Evolutionary conservation across 2,888 invertebrate species (phyloP).

Genomic region (Syrphus vitripennis): DNA sequence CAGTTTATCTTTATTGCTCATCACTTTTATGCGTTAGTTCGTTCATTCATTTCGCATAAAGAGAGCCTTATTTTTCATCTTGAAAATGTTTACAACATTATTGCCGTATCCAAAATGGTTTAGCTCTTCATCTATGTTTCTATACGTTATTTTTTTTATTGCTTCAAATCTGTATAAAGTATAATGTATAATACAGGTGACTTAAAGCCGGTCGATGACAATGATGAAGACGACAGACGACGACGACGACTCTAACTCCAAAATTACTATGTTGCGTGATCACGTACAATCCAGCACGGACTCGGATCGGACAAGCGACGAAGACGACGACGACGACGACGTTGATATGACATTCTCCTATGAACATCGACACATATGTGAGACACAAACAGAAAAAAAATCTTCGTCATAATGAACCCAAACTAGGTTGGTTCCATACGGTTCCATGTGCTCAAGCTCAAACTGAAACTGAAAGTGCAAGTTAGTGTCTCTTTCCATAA

Average conservation of each 20-base stretch:
- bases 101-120: conserved; percentile 1
- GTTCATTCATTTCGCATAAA: background rate
- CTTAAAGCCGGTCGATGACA: background rate
- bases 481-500: conserved; percentile 7
- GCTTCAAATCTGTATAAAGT: background rate
- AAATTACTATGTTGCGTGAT: conserved; percentile 46
- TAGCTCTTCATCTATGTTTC: background rate
- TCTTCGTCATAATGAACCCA: conserved; percentile 43
- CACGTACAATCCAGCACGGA: background rate
- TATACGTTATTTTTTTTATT: background rate
- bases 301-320: background rate
- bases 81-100: conserved; percentile 12
- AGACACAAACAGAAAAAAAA: background rate
- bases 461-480: conserved; percentile 52
- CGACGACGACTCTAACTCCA: background rate
- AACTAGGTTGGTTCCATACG: conserved; percentile 55
- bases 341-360: conserved; percentile 55
- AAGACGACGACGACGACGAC: background rate
- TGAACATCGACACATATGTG: conserved; percentile 40
- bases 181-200: background rate
- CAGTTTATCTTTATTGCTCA: conserved; percentile 24
- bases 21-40: background rate
- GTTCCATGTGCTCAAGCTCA: background rate
- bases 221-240: background rate
- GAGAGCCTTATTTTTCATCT: background rate